These are phyloP conservation scores for Resseliella maxima DNA, from an alignment of 2,888 invertebrate genomes.

Conservation along the genomic window DNA sequence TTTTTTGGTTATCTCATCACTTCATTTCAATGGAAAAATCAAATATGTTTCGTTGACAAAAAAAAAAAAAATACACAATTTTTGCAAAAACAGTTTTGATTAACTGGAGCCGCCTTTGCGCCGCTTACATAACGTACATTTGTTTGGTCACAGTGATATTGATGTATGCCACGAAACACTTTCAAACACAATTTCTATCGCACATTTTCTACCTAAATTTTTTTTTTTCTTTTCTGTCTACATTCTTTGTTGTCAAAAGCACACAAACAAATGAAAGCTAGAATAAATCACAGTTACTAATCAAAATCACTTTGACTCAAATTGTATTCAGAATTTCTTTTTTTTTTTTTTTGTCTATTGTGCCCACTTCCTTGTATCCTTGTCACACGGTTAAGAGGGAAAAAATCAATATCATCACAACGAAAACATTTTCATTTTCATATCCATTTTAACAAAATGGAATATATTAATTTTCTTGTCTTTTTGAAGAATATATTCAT, in stretches of 20 bases:
- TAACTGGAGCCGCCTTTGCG: slow-evolving; percentile 45
- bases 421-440: too few relatives aligned
- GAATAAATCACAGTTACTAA: too few relatives aligned
- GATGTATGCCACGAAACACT: background rate
- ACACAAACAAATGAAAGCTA: background rate
- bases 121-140: slow-evolving; percentile 30
- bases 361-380: too few relatives aligned
- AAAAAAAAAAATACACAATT: background rate
- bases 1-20: background rate
- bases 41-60: background rate
- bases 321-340: too few relatives aligned
- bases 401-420: too few relatives aligned
- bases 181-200: background rate
- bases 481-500: too few relatives aligned
- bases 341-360: too few relatives aligned
- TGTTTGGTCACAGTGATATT: background rate
- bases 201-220: background rate
- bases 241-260: background rate
- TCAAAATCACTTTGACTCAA: too few relatives aligned
- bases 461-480: too few relatives aligned
- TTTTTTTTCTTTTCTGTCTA: background rate
- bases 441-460: too few relatives aligned
- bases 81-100: slow-evolving; percentile 13
- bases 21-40: background rate
- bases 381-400: too few relatives aligned